phyloP scores from a whole-genome alignment of 1,140 invertebrate species.

The Drosophila virilis region DNA sequence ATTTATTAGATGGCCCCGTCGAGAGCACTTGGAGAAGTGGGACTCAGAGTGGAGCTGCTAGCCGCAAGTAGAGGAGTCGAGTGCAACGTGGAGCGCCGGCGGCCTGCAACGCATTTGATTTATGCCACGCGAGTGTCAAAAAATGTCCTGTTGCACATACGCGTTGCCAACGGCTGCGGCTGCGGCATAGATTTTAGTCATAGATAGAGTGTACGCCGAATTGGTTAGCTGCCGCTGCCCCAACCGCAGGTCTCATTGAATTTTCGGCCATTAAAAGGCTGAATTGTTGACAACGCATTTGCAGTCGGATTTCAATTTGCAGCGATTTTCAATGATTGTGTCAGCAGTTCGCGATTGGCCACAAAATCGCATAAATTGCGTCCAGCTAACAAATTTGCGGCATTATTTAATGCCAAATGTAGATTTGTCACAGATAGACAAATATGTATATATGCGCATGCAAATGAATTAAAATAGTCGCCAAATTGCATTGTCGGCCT shows the following conservation, averaged over 20 bases:
- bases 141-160: constrained; percentile 80
- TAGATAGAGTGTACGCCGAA: constrained; percentile 50
- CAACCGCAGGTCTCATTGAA: constrained; percentile 6
- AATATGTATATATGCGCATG: constrained; percentile 5
- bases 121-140: constrained; percentile 81
- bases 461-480: constrained; percentile 19
- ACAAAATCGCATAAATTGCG: constrained; percentile 60
- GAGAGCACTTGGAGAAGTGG: constrained; percentile 45
- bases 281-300: constrained; percentile 50
- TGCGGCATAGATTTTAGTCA: constrained; percentile 62
- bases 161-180: constrained; percentile 29
- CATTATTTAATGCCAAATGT: constrained; percentile 68
- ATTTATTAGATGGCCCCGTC: constrained; percentile 79
- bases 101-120: constrained; percentile 76
- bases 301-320: constrained; percentile 54
- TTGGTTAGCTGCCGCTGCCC: constrained; percentile 19
- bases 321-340: constrained; percentile 69
- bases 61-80: constrained; percentile 2
- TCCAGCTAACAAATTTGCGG: constrained; percentile 65
- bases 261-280: constrained; percentile 57
- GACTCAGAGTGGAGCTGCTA: neutral
- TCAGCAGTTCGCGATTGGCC: constrained; percentile 51
- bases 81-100: constrained; percentile 22
- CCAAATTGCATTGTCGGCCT: neutral
- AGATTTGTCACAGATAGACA: constrained; percentile 47